Evolutionary conservation across 2,113 vertebrate genomes (phyloP).

Genomic region (Conger conger): DNA sequence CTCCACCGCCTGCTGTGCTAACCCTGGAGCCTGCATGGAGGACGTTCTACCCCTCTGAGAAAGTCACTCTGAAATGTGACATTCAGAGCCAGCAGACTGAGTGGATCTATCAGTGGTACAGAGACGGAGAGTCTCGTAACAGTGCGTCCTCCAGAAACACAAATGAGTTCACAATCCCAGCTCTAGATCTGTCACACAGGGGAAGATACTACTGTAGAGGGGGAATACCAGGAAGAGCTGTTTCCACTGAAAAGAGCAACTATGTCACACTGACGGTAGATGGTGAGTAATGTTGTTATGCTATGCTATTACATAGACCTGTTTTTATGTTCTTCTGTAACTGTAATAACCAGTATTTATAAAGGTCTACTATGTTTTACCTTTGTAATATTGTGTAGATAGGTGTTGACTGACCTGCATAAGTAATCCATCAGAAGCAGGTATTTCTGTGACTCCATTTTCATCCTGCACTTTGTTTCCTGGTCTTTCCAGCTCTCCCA

Average conservation of each 20-base stretch:
- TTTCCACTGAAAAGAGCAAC: neutral
- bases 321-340: too few species aligned
- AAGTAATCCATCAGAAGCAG: too few species aligned
- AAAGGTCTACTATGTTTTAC: too few species aligned
- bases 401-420: too few species aligned
- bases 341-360: too few species aligned
- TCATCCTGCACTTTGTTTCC: too few species aligned
- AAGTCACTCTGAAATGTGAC: neutral
- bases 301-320: neutral
- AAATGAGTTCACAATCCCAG: neutral
- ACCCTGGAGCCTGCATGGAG: too few species aligned
- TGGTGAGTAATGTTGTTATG: neutral
- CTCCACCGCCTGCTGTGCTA: too few species aligned
- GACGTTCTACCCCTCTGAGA: neutral
- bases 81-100: neutral
- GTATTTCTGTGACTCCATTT: too few species aligned
- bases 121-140: neutral
- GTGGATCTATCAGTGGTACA: slow-evolving; percentile 7
- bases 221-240: neutral
- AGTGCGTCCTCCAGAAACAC: neutral
- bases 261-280: neutral
- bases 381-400: too few species aligned
- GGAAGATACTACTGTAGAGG: neutral
- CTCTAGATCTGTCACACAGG: too few species aligned
- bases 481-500: too few species aligned